Evolutionary conservation across 2,797 vertebrate genomes (phyloP), one percentile per base, ranked within the genome.

Genomic region (Myiotriccus ornatus): DNA sequence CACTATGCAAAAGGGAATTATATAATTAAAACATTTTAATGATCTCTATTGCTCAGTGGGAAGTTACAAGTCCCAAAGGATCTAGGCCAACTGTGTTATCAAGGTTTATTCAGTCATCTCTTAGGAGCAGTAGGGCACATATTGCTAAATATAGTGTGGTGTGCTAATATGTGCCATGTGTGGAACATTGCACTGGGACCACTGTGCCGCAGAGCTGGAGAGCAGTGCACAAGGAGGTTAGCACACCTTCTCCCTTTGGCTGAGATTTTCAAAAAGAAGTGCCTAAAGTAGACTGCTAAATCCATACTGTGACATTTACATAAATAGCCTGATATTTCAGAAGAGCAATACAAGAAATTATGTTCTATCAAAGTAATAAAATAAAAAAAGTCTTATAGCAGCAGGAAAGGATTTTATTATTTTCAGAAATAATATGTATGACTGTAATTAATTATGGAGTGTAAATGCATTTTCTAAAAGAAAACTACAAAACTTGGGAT

Each of bases 1-100:
- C 62, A 87, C 56, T 84, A n/a, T 57, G 94, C 65, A 84, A 94
- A 93, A 92, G 95, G 95, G 91, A 96, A 97, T 97, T 84, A 84
- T 32, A 59, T 82, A 82, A 91, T 96, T 96, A 94, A 97, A 96
- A 34, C 60, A 63, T 50, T 76, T 70, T 90, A 74, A 88, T 81
- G 75, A 80, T 96, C 81, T 94, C 93, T 95, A 12, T 84, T 80
- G 59, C 91, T 79, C 86, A 88, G 59, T 89, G 90, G 86, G 97
- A 77, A 95, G 78, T 84, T 95, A 76, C 67, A 94, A 92, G 44
- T 71, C 92, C 87, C 96, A 71, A 50, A 96, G 95, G 94, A 92
- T 46, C 62, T 64, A 89, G 49, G 89, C 69, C 70, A 94, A 82
- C 63, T 85, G 75, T 76, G 75, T 97, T 97, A 97, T 97, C 96